Evolutionary conservation across 2,888 invertebrate species (phyloP).

Genomic region (Lycophotia porphyrea): DNA sequence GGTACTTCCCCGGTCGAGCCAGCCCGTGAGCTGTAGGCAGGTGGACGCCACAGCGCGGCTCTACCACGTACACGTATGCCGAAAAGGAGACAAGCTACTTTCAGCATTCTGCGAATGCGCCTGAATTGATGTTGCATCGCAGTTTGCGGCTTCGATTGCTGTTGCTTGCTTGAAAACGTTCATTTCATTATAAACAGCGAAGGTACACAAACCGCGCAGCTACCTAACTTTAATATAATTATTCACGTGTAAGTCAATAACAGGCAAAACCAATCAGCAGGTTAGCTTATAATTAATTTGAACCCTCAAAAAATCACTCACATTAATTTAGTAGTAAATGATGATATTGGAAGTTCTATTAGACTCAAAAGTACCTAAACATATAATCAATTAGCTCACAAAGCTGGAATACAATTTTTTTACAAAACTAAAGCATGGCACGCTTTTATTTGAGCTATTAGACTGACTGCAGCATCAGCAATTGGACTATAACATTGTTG

Average conservation of each 20-base stretch:
- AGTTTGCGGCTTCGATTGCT: neutral
- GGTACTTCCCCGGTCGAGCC: conserved; percentile 59
- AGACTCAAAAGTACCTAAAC: neutral
- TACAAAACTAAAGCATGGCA: no score
- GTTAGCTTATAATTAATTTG: neutral
- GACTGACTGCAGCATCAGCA: neutral
- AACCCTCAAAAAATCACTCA: neutral
- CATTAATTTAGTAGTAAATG: neutral
- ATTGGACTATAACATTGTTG: neutral
- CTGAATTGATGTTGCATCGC: neutral
- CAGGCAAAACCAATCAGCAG: neutral
- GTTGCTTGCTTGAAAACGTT: neutral
- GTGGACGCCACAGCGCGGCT: conserved; percentile 21
- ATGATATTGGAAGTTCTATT: conserved; percentile 25
- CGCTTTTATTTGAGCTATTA: neutral
- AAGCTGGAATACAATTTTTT: neutral
- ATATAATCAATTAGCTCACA: no score
- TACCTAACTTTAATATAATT: neutral
- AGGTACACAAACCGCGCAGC: neutral
- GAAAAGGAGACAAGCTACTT: neutral
- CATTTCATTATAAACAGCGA: neutral
- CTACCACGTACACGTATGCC: conserved; percentile 36
- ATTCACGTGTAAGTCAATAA: neutral
- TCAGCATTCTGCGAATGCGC: neutral
- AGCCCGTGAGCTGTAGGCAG: conserved; percentile 28